Percentiles rank a stretch among this genome's conserved stretches.
These are phyloP conservation scores for Spheniscus humboldti DNA, from an alignment of 2,797 vertebrate species.

Conservation along the genomic window DNA sequence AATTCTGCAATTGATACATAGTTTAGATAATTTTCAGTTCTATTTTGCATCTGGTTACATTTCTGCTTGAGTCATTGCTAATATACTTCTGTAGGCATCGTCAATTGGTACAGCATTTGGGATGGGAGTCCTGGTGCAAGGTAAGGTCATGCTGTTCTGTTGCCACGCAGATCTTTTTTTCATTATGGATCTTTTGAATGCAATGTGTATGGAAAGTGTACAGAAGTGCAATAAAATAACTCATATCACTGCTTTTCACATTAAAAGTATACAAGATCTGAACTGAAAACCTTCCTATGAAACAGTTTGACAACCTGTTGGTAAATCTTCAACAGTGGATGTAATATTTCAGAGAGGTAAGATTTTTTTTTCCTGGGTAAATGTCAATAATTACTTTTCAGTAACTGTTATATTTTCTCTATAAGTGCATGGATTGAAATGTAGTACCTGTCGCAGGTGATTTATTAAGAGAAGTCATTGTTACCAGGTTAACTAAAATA, in stretches of 20 bases:
- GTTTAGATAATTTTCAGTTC: background rate
- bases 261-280: background rate
- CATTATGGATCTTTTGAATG: background rate
- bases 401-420: background rate
- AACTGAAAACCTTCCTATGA: background rate
- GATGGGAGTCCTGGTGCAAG: background rate
- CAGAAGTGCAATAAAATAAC: background rate
- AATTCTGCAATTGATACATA: background rate
- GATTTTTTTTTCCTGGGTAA: background rate
- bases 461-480: background rate
- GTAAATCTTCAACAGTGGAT: background rate
- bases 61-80: background rate
- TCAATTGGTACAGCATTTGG: rapidly evolving
- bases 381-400: background rate
- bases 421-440: background rate
- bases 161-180: background rate
- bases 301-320: background rate
- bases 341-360: background rate
- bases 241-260: background rate
- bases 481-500: background rate
- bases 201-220: background rate
- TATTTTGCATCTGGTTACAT: background rate
- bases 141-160: background rate
- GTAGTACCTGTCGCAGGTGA: background rate
- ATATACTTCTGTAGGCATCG: rapidly evolving